Evolutionary conservation across 2,888 invertebrate species (phyloP), one percentile per base, ranked within the genome.

Genomic region (Formica aserva): DNA sequence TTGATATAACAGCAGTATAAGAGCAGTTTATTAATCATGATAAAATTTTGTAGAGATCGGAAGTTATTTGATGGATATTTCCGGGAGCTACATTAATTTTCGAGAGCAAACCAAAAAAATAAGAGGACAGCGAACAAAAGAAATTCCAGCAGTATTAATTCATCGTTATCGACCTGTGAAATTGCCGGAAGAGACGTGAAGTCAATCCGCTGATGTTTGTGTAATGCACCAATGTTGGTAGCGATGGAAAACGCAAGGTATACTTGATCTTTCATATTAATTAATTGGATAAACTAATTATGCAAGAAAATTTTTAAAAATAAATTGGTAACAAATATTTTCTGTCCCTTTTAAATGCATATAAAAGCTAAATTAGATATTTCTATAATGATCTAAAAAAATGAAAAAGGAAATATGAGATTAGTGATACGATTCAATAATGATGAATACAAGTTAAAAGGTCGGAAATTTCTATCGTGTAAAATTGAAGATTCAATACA

Each of bases 171-270:
- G 86, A 90, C 65, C 83, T 87, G 80, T 87, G 86, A 90, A 90
- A 90, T 90, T 87, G 86, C 88, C 90, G 90, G 90, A 88, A 86
- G 88, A 45, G 29, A 77, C 83, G 22, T 76, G 38, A 84, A 88
- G 84, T 85, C 45, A 85, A 82, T 66, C 66, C 66, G 45, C 13
- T 57, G 9, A 76, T 63, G 26, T 74, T 75, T 8, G 32, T 65
- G 5, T 2, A 57, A 13, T 18, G 32, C 26, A n/a, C 4, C 29
- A 52, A 77, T 13, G 18, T 32, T 32, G 78, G 15, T 41, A 9
- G 3, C 9, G 13, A 9, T 29, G n/a, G 22, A 52, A 45, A 45
- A 55, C 41, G 22, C 41, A 15, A 22, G 13, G 13, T 32, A 45
- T 29, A 35, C 18, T 45, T 52, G 15, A 52, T 52, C 11, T 48